phyloP scores from a whole-genome alignment of 2,797 vertebrate genomes.

The Cyprinella venusta region DNA sequence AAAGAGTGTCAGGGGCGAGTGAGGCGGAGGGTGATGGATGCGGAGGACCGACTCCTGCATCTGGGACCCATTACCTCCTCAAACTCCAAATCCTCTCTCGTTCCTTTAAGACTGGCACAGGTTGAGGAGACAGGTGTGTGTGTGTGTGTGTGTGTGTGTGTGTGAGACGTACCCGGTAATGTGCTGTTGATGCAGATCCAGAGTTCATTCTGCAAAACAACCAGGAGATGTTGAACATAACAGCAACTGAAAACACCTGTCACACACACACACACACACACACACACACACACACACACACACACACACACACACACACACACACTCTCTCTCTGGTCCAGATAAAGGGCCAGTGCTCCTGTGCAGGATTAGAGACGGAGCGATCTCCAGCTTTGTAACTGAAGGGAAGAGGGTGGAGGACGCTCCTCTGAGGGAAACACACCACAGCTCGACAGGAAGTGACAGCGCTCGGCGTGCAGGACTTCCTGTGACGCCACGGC shows the following conservation, averaged over 20 bases:
- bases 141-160: not conserved
- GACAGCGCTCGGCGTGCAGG: not conserved
- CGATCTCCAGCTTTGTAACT: slow-evolving; percentile 54
- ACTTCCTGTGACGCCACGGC: slow-evolving; percentile 42
- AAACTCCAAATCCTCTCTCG: slow-evolving; percentile 47
- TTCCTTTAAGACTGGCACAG: slow-evolving; percentile 43
- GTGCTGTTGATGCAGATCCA: slow-evolving; percentile 90
- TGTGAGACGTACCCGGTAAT: slow-evolving; percentile 75
- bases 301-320: no score
- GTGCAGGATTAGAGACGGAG: no score
- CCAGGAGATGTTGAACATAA: slow-evolving; percentile 18
- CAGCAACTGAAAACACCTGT: not conserved
- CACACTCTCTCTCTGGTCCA: no score
- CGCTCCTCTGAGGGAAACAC: slow-evolving; percentile 5
- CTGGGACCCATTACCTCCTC: slow-evolving; percentile 52
- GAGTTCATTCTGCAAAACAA: slow-evolving; percentile 79
- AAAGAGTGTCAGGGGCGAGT: slow-evolving; percentile 38
- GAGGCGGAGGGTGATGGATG: slow-evolving; percentile 38
- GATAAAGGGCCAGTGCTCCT: no score
- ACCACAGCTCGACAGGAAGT: slow-evolving; percentile 9
- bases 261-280: not conserved
- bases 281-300: no score
- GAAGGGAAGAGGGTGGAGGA: slow-evolving; percentile 39
- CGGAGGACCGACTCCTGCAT: slow-evolving; percentile 44
- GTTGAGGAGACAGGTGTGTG: slow-evolving; percentile 45